Conservation (phyloP, 2,888 invertebrate genomes). For the Dysmachus trigonus region DNA sequence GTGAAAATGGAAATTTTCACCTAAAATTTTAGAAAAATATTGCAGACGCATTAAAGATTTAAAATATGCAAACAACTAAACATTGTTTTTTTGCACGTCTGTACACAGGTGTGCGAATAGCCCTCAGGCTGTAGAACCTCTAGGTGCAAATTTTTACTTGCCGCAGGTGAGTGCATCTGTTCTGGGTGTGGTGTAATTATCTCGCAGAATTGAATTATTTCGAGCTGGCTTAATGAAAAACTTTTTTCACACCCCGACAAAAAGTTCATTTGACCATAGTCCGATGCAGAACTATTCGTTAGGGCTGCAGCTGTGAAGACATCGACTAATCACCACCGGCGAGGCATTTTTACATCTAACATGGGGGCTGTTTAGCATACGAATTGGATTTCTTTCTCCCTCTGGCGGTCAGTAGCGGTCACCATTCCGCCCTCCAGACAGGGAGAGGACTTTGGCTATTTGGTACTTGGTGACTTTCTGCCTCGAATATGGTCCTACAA, state of each 20-base stretch:
- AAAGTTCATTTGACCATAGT: neutral
- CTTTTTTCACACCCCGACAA: neutral
- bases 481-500: neutral
- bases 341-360: neutral
- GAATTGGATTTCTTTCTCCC: slow-evolving; percentile 6
- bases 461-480: slow-evolving; percentile 2
- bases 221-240: neutral
- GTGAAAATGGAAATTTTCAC: too few species aligned
- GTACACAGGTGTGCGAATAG: neutral
- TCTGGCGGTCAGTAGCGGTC: neutral
- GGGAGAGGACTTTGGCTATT: neutral
- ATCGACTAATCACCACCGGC: neutral
- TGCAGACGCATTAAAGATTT: neutral
- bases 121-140: neutral
- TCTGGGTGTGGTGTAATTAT: neutral
- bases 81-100: neutral
- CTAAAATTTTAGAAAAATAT: neutral
- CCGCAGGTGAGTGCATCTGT: neutral
- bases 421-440: neutral
- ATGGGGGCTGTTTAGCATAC: slow-evolving; percentile 11
- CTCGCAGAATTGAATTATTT: neutral
- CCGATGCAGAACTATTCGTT: neutral
- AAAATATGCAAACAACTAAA: neutral
- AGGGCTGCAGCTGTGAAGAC: neutral
- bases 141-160: neutral